These are phyloP conservation scores for Akabosia matsudoensis DNA, from an alignment of 1,140 invertebrate species.

Conservation along the genomic window DNA sequence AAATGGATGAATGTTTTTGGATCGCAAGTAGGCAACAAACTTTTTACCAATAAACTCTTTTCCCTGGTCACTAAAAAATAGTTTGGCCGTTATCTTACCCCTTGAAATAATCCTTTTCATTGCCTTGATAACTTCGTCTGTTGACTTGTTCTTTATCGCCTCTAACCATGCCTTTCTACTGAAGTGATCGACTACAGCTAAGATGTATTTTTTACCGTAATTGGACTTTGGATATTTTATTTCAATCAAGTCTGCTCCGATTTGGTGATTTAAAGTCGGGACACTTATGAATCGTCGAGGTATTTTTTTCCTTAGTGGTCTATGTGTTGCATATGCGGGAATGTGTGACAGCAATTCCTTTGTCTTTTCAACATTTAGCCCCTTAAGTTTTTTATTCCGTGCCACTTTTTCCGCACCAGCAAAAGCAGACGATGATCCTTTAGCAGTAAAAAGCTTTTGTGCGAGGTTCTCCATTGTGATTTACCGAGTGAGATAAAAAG, in stretches of 20 bases:
- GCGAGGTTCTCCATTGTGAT: not conserved
- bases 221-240: constrained; percentile 18
- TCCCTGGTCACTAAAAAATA: not conserved
- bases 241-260: constrained; percentile 28
- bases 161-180: constrained; percentile 11
- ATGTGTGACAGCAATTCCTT: not conserved
- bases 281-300: not conserved
- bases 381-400: not conserved
- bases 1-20: not conserved
- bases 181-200: constrained; percentile 14
- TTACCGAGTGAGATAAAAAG: not conserved
- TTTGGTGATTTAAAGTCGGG: constrained; percentile 15
- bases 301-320: not conserved
- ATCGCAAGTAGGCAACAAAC: not conserved
- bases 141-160: constrained; percentile 9
- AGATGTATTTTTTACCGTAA: constrained; percentile 22
- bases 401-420: not conserved
- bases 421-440: not conserved
- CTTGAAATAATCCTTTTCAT: not conserved
- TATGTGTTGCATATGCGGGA: not conserved
- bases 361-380: not conserved
- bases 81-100: not conserved
- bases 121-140: not conserved
- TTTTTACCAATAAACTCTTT: not conserved
- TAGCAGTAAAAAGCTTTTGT: not conserved